Base-by-base conservation (phyloP, 2,797 vertebrate genomes). In the Halcyon leucocephala region DNA sequence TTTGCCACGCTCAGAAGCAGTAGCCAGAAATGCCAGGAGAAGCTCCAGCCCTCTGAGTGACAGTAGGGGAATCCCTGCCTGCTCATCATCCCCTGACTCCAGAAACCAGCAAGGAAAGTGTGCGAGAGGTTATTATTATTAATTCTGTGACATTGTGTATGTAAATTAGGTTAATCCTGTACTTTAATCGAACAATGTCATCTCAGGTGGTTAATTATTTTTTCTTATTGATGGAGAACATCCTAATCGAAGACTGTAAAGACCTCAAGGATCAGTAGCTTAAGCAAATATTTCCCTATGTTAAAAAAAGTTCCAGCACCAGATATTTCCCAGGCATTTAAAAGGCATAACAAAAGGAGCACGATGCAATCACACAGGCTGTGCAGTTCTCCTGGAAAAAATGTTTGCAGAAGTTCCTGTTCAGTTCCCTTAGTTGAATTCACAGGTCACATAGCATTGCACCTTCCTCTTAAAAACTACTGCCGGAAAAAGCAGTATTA, bases 361-460 rank as follows among this genome's bases (percentile, higher is more conserved):
- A 73, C 1, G 0, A 35, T 73, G 80, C 81, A 86, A 46, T 65
- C 78, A 49, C 80, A 52, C 14, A 64, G 35, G 10, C 81, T 77
- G 31, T 64, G 55, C 65, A 89, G 29, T 74, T 69, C 62, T 74
- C 39, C 65, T 29, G 61, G 73, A 77, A 82, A 82, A 96, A 84
- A 64, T 89, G 87, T 95, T 96, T 94, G 79, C 79, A 64, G 87
- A 97, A 97, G 95, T 97, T 97, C 83, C 93, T 31, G 16, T 86
- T 94, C 85, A 74, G 85, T 69, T 94, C 89, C 82, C 95, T 94
- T 93, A 76, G 65, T 96, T 96, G 90, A 95, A 96, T 90, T 95
- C 82, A 77, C 96, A 96, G 92, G 92, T 97, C 96, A 97, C 94
- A 96, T 94, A 89, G 78, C 91, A 95, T 1, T 96, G 95, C 95